Conservation (phyloP, 2,888 invertebrate genomes). For the Listrodromus nycthemerus region DNA sequence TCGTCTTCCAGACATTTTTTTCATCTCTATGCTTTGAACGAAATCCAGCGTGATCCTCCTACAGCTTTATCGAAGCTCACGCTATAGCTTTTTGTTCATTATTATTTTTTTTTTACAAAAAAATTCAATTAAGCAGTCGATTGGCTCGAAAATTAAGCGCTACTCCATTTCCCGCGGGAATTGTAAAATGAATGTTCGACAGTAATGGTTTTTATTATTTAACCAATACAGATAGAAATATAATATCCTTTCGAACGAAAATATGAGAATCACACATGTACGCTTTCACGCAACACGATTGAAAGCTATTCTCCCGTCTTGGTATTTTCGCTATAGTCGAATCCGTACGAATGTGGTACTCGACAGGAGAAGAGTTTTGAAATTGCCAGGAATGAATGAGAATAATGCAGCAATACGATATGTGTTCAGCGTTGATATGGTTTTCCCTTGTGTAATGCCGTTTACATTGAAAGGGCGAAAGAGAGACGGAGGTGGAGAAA, state of each 20-base stretch:
- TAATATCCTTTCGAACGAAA: neutral
- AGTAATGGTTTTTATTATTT: neutral
- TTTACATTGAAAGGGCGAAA: slow-evolving; percentile 2
- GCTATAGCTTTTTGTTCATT: neutral
- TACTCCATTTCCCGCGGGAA: neutral
- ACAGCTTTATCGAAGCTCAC: neutral
- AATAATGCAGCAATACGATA: neutral
- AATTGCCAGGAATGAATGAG: neutral
- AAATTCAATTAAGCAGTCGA: neutral
- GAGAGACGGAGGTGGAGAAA: slow-evolving; percentile 43
- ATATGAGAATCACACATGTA: neutral
- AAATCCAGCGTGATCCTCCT: neutral
- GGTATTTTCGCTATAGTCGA: neutral
- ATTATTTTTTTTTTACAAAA: neutral
- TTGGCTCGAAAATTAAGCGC: neutral
- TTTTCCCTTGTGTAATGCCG: neutral
- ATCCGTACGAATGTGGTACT: neutral
- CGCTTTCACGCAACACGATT: neutral
- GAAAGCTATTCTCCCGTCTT: neutral
- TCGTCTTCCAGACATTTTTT: neutral
- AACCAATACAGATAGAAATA: neutral
- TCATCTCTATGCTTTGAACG: neutral
- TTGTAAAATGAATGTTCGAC: neutral
- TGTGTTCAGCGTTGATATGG: neutral
- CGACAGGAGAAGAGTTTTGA: neutral